phyloP scores from a whole-genome alignment of 2,888 invertebrate species.

The Idaea aversata region DNA sequence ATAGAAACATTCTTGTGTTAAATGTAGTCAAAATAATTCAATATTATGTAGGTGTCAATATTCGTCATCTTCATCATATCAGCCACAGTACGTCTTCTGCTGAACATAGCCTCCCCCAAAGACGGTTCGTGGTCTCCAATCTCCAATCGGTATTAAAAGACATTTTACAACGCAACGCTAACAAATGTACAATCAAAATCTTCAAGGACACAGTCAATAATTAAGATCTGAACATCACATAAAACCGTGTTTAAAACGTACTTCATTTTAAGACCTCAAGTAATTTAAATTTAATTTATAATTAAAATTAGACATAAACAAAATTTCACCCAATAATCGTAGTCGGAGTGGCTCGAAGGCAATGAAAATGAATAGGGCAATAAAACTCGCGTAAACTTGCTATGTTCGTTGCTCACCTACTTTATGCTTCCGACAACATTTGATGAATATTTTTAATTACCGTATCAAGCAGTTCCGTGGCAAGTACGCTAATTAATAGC shows the following conservation, averaged over 20 bases:
- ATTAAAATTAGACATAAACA: slow-evolving; percentile 10
- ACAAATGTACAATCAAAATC: neutral
- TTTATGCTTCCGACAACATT: slow-evolving; percentile 15
- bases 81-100: too few species aligned
- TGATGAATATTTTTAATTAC: slow-evolving; percentile 20
- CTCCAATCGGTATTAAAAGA: neutral
- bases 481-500: neutral
- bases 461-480: neutral
- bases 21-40: too few species aligned
- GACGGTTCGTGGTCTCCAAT: too few species aligned
- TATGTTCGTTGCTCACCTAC: slow-evolving; percentile 18
- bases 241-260: neutral
- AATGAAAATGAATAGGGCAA: slow-evolving; percentile 23
- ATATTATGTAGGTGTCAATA: too few species aligned
- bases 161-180: neutral
- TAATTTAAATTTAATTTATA: slow-evolving; percentile 1
- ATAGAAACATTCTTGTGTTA: too few species aligned
- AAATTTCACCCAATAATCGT: slow-evolving; percentile 12
- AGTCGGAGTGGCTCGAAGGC: slow-evolving; percentile 14
- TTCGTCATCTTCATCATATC: too few species aligned
- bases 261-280: neutral
- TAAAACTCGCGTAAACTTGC: slow-evolving; percentile 20
- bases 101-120: too few species aligned
- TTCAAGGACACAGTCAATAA: neutral
- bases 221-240: neutral